These are phyloP conservation scores for Drosophila guanche DNA, from an alignment of 1,140 invertebrate genomes.

Conservation along the genomic window DNA sequence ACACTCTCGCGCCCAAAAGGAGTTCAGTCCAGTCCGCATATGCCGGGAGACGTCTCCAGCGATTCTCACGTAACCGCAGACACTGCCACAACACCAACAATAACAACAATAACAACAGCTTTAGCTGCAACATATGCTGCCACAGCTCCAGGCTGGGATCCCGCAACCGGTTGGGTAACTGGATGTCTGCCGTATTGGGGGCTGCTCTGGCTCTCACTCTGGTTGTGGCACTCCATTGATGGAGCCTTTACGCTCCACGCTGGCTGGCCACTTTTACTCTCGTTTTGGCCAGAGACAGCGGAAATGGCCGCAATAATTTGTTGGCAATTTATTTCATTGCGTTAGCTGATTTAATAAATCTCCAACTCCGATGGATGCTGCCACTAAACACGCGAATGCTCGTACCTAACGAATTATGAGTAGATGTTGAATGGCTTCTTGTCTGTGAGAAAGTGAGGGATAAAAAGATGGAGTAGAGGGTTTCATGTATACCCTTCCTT, in stretches of 20 bases:
- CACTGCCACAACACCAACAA: conserved; percentile 21
- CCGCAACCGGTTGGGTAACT: conserved; percentile 64
- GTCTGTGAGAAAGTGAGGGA: too few species aligned
- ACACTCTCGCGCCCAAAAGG: conserved; percentile 58
- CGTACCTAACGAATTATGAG: conserved; percentile 1
- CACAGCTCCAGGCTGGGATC: conserved; percentile 15
- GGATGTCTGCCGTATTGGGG: conserved; percentile 24
- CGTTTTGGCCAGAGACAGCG: conserved; percentile 60
- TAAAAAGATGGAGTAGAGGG: too few species aligned
- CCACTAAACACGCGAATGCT: conserved; percentile 15
- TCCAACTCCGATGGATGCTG: conserved; percentile 38
- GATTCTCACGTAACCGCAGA: conserved; percentile 70
- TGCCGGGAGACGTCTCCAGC: conserved; percentile 35
- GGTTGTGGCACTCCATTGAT: conserved; percentile 37
- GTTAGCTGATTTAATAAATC: conserved; percentile 70
- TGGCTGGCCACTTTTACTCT: conserved; percentile 59
- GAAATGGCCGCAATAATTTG: conserved; percentile 73
- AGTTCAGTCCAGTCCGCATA: conserved; percentile 32
- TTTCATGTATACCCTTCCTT: too few species aligned
- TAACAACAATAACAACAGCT: conserved; percentile 28
- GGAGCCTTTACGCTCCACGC: conserved; percentile 15
- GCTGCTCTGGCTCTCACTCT: conserved; percentile 25
- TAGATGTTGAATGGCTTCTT: too few species aligned
- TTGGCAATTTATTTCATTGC: conserved; percentile 71
- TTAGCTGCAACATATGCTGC: conserved; percentile 59